phyloP scores from a whole-genome alignment of 2,113 vertebrate species.

The Hippotragus niger region DNA sequence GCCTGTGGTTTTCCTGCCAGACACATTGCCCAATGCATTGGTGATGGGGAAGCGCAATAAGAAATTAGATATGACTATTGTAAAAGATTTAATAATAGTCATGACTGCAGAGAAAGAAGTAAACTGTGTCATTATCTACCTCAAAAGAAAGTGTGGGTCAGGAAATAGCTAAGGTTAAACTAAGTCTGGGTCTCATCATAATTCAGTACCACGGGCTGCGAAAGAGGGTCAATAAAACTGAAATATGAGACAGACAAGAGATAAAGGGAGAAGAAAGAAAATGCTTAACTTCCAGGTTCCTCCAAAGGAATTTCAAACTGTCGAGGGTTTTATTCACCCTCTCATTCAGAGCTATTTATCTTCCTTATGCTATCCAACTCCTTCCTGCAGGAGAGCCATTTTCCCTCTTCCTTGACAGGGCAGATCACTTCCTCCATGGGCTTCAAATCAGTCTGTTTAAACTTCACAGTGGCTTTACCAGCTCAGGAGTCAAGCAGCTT shows the following conservation, averaged over 20 bases:
- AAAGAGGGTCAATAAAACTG: slow-evolving; percentile 72
- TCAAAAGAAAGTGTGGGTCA: slow-evolving; percentile 56
- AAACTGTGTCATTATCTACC: slow-evolving; percentile 53
- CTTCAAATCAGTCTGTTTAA: slow-evolving; percentile 6
- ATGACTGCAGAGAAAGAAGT: slow-evolving; percentile 40
- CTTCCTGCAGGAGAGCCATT: slow-evolving; percentile 47
- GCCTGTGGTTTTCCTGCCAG: not conserved
- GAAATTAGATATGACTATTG: slow-evolving; percentile 45
- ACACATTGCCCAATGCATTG: not conserved
- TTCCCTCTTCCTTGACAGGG: not conserved
- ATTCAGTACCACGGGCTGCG: slow-evolving; percentile 67
- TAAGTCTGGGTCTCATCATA: slow-evolving; percentile 67
- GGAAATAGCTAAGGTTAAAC: slow-evolving; percentile 67
- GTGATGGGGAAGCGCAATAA: not conserved
- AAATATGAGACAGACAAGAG: slow-evolving; percentile 75
- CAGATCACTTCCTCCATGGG: slow-evolving; percentile 7
- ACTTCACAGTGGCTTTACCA: not conserved
- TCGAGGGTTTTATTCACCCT: slow-evolving; percentile 58
- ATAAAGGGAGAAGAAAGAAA: slow-evolving; percentile 70
- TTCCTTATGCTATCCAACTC: slow-evolving; percentile 15
- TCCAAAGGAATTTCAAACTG: slow-evolving; percentile 71
- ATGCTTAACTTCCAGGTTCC: slow-evolving; percentile 68
- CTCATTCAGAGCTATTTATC: slow-evolving; percentile 38
- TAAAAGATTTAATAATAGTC: slow-evolving; percentile 55
- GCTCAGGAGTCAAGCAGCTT: not conserved